These are phyloP conservation scores for Danio kyathit DNA, from an alignment of 2,797 vertebrate species.

Conservation along the genomic window DNA sequence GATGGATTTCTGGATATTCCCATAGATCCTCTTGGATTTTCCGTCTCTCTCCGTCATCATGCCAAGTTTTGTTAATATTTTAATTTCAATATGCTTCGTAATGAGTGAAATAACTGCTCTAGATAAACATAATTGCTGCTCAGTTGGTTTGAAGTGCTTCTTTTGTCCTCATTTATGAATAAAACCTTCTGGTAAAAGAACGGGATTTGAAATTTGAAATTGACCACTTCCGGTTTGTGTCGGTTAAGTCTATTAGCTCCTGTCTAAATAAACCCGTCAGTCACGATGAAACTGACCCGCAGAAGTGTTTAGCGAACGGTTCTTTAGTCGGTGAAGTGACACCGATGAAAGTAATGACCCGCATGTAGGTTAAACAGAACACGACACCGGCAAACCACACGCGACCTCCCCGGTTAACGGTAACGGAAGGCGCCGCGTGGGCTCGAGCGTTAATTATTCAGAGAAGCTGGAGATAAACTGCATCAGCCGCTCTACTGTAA, in stretches of 20 bases:
- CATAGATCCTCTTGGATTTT: constrained; percentile 68
- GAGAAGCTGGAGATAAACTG: constrained; percentile 36
- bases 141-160: too few species aligned
- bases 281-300: neutral
- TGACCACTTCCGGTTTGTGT: neutral
- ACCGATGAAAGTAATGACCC: constrained; percentile 47
- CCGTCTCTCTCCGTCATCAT: constrained; percentile 18
- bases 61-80: neutral
- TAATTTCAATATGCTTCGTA: too few species aligned
- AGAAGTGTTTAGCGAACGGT: constrained; percentile 7
- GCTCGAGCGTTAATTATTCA: constrained; percentile 56
- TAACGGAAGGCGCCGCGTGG: constrained; percentile 41
- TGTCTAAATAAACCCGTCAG: neutral
- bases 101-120: too few species aligned
- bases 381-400: constrained; percentile 29
- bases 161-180: too few species aligned
- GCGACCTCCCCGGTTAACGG: constrained; percentile 44
- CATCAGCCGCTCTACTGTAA: constrained; percentile 37
- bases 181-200: too few species aligned
- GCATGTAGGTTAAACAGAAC: constrained; percentile 57
- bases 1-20: constrained; percentile 58
- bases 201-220: neutral
- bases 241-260: neutral
- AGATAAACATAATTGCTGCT: too few species aligned
- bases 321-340: constrained; percentile 6